phyloP scores from a whole-genome alignment of 2,113 vertebrate species.

The Eudyptes chrysolophus region DNA sequence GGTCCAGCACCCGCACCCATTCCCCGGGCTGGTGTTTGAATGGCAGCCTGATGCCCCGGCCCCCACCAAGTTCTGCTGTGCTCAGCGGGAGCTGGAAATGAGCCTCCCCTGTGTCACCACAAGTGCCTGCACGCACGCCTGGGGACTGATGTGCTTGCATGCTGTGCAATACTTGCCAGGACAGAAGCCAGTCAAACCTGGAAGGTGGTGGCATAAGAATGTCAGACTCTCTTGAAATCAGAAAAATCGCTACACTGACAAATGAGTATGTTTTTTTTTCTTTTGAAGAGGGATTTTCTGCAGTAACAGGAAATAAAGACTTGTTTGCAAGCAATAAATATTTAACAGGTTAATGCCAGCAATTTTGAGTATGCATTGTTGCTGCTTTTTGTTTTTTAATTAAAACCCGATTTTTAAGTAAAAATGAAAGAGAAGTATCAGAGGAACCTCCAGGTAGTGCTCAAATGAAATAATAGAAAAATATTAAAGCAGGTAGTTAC shows the following conservation, averaged over 20 bases:
- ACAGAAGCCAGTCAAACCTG: neutral
- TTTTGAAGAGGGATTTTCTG: neutral
- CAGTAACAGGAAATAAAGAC: neutral
- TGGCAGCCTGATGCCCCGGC: neutral
- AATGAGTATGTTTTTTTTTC: neutral
- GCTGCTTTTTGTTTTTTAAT: too few species aligned
- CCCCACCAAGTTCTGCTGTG: rapidly evolving
- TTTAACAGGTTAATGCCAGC: neutral
- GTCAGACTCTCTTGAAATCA: neutral
- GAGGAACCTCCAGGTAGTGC: neutral
- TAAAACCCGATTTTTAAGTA: neutral
- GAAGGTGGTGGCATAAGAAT: neutral
- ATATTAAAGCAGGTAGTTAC: neutral
- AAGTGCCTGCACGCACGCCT: rapidly evolving
- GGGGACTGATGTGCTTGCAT: neutral
- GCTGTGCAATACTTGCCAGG: neutral
- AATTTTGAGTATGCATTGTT: neutral
- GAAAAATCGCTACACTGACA: neutral
- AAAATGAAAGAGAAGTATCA: neutral
- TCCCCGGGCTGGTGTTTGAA: neutral
- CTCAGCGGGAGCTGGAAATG: neutral
- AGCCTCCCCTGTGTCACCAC: neutral
- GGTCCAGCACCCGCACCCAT: rapidly evolving
- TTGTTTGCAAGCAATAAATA: neutral
- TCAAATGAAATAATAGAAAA: neutral